Conservation (phyloP, 2,888 invertebrate genomes). For the Exocentrus adspersus region DNA sequence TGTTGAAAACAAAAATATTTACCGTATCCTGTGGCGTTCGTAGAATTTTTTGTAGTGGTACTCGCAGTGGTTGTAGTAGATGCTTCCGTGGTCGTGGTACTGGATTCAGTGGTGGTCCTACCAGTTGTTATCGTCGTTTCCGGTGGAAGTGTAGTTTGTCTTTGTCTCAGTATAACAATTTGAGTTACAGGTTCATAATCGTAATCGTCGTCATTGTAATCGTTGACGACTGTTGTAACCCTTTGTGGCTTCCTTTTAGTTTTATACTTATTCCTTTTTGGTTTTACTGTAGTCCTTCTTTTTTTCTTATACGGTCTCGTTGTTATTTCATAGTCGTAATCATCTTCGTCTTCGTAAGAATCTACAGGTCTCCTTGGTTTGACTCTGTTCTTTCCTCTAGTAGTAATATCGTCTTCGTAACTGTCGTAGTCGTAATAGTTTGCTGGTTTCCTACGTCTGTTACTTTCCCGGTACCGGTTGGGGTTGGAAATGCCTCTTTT, state of each 20-base stretch:
- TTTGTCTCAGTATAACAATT: conserved; percentile 35
- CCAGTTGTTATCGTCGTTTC: conserved; percentile 39
- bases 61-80: conserved; percentile 55
- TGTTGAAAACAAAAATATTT: conserved; percentile 15
- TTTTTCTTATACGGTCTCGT: conserved; percentile 43
- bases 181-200: conserved; percentile 34
- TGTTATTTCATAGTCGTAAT: conserved; percentile 44
- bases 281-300: conserved; percentile 39
- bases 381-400: conserved; percentile 37
- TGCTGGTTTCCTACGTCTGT: conserved; percentile 32
- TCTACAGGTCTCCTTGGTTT: conserved; percentile 38
- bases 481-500: conserved; percentile 40
- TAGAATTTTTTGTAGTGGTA: conserved; percentile 54
- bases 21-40: conserved; percentile 45
- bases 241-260: conserved; percentile 33
- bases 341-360: conserved; percentile 44
- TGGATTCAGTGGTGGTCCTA: not conserved
- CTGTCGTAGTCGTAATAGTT: conserved; percentile 49
- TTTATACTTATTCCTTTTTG: conserved; percentile 36
- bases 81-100: conserved; percentile 35
- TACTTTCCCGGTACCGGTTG: conserved; percentile 38
- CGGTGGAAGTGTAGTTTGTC: conserved; percentile 30
- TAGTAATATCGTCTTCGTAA: conserved; percentile 47
- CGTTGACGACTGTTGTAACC: conserved; percentile 27
- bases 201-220: conserved; percentile 39